Percentiles rank a stretch among this genome's conserved stretches.
These are phyloP conservation scores for Prenolepis imparis DNA, from an alignment of 2,888 invertebrate species.

Conservation along the genomic window DNA sequence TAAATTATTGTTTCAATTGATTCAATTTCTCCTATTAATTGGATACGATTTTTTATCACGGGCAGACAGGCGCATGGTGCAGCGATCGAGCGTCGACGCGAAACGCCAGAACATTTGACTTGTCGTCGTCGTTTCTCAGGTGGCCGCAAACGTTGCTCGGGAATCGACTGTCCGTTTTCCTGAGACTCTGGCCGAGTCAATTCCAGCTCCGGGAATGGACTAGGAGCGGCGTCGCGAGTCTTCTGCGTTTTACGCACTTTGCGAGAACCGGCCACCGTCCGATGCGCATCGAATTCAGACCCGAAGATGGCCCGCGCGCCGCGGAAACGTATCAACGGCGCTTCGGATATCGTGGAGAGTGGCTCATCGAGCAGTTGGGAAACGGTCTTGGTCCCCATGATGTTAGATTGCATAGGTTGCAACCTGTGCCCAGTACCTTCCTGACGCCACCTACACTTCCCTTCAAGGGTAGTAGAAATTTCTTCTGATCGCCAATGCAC, in stretches of 20 bases:
- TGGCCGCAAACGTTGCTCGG: conserved; percentile 28
- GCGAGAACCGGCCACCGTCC: conserved; percentile 45
- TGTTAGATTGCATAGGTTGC: neutral
- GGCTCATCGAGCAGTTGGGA: conserved; percentile 78
- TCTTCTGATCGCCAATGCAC: neutral
- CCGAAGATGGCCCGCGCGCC: conserved; percentile 73
- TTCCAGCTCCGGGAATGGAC: conserved; percentile 57
- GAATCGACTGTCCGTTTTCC: conserved; percentile 29
- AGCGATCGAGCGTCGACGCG: conserved; percentile 18
- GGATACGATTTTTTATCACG: neutral
- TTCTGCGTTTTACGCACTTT: conserved; percentile 52
- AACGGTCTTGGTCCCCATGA: conserved; percentile 63
- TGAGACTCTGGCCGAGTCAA: conserved; percentile 40
- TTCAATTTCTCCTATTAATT: neutral
- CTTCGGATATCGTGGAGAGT: conserved; percentile 79
- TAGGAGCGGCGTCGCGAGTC: conserved; percentile 7
- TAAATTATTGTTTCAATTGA: neutral
- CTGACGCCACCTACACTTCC: conserved; percentile 62
- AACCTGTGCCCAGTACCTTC: conserved; percentile 34
- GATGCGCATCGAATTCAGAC: conserved; percentile 67
- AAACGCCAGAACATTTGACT: conserved; percentile 31
- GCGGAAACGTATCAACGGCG: conserved; percentile 69
- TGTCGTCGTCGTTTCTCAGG: neutral
- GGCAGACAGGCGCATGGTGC: conserved; percentile 21
- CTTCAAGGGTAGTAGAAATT: neutral